These are phyloP conservation scores for Scalopus aquaticus DNA, from an alignment of 2,113 vertebrate genomes.

Conservation along the genomic window DNA sequence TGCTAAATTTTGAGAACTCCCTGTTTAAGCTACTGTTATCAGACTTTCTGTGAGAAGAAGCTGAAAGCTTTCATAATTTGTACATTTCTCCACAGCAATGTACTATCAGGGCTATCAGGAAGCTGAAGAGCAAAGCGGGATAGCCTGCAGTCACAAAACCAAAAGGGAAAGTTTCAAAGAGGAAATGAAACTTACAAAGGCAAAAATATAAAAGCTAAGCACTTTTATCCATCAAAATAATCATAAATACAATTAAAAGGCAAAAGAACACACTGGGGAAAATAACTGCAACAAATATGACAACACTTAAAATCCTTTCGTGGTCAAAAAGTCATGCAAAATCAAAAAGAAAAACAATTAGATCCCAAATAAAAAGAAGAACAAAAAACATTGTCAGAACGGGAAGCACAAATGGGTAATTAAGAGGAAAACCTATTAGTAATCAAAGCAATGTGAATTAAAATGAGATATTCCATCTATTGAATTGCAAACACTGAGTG, in stretches of 20 bases:
- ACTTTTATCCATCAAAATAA: slow-evolving; percentile 15
- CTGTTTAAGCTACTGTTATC: not conserved
- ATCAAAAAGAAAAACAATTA: slow-evolving; percentile 9
- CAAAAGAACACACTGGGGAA: not conserved
- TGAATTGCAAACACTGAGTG: not conserved
- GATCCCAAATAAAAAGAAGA: not conserved
- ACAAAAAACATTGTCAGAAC: not conserved
- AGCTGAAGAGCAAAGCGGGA: not conserved
- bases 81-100: not conserved
- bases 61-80: not conserved
- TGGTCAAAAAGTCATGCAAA: slow-evolving; percentile 18
- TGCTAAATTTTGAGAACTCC: not conserved
- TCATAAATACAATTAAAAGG: slow-evolving; percentile 23
- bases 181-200: slow-evolving; percentile 36
- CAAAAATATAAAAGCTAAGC: slow-evolving; percentile 49
- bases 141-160: not conserved
- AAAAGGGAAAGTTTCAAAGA: slow-evolving; percentile 20
- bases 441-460: slow-evolving; percentile 12
- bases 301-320: slow-evolving; percentile 16
- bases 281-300: slow-evolving; percentile 14
- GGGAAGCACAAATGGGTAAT: slow-evolving; percentile 6
- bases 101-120: not conserved
- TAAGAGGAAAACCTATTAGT: not conserved
- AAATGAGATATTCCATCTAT: not conserved
- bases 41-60: not conserved